These are phyloP conservation scores for Etheostoma nigrum DNA, from an alignment of 2,797 vertebrate species.

Conservation along the genomic window DNA sequence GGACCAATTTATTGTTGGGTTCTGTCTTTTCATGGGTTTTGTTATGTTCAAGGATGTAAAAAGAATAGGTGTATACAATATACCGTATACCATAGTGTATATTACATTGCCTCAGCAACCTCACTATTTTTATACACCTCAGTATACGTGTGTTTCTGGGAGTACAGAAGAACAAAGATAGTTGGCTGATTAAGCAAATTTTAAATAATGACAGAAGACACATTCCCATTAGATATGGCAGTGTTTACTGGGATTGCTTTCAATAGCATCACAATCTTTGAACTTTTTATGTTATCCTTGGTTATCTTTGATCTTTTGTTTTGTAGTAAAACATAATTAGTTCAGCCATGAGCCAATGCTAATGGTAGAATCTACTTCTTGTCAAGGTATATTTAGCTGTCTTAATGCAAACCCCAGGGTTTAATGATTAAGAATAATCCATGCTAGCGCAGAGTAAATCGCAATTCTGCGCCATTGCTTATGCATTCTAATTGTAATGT, in stretches of 20 bases:
- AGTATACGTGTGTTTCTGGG: not conserved
- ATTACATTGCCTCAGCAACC: not conserved
- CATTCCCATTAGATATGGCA: conserved; percentile 25
- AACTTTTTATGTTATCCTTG: conserved; percentile 39
- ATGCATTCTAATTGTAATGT: conserved; percentile 68
- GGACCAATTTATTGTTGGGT: not conserved
- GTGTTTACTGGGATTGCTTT: conserved; percentile 45
- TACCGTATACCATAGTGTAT: not conserved
- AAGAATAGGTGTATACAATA: not conserved
- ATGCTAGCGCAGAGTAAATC: conserved; percentile 63
- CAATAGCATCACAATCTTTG: conserved; percentile 22
- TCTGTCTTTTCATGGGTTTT: not conserved
- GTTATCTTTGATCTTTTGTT: conserved; percentile 63
- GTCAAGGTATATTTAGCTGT: conserved; percentile 59
- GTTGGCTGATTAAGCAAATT: conserved; percentile 3
- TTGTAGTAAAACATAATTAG: conserved; percentile 62
- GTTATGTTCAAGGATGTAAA: not conserved
- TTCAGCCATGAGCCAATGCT: conserved; percentile 55
- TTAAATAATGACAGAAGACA: conserved; percentile 15
- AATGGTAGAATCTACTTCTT: conserved; percentile 47
- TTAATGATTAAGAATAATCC: conserved; percentile 72
- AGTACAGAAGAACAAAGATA: conserved; percentile 8
- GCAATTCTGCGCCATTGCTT: conserved; percentile 49
- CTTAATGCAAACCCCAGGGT: conserved; percentile 56
- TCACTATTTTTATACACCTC: not conserved